phyloP scores from a whole-genome alignment of 1,140 invertebrate species.

The Drosophila nannoptera region DNA sequence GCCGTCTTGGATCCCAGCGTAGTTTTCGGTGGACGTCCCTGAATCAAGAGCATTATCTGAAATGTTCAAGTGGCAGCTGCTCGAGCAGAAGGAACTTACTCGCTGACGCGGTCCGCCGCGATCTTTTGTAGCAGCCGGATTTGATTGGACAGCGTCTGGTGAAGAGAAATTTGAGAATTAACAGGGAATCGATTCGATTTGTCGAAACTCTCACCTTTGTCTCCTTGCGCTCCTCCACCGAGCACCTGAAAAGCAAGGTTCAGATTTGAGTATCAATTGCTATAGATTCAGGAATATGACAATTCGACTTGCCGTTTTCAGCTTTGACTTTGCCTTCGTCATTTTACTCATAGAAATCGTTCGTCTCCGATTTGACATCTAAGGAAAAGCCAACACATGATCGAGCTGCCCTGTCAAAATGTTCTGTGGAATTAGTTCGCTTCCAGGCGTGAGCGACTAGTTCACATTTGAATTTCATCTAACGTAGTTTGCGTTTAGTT shows the following conservation, averaged over 20 bases:
- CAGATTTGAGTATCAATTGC: not conserved
- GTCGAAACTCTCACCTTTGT: no score
- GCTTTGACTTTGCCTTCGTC: not conserved
- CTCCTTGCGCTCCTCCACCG: no score
- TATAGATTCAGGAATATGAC: not conserved
- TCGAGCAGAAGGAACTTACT: not conserved
- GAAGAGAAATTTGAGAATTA: not conserved
- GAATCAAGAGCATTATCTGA: not conserved
- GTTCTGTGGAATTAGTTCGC: not conserved
- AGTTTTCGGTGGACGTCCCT: conserved; percentile 20
- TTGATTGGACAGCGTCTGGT: not conserved
- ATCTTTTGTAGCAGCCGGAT: no score
- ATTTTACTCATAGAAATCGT: not conserved
- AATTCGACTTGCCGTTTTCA: not conserved
- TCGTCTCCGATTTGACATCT: not conserved
- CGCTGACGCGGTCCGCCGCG: not conserved
- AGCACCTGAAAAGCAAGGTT: no score
- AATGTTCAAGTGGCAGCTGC: not conserved
- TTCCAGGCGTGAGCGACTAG: not conserved
- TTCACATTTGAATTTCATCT: not conserved
- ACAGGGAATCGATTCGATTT: not conserved
- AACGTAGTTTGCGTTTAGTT: not conserved
- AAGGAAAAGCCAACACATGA: not conserved
- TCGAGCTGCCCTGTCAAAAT: not conserved
- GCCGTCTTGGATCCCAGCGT: not conserved